Percentiles rank a stretch among this genome's conserved stretches.
Evolutionary conservation across 2,113 vertebrate genomes (phyloP).

Genomic region (Odobenus rosmarus): DNA sequence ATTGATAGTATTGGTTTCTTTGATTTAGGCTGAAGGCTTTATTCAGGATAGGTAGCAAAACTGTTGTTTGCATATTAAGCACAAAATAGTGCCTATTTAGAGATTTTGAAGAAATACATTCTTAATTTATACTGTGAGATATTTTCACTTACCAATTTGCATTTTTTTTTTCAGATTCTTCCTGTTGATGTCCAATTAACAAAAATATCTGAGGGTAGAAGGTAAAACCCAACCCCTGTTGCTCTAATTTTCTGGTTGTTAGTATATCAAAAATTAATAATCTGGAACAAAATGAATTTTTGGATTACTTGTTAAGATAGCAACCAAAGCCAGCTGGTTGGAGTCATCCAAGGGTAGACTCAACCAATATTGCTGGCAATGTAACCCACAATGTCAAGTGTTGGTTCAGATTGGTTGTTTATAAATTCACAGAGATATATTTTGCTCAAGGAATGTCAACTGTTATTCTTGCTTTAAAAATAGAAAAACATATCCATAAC

Average conservation of each 20-base stretch:
- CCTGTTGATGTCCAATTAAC: neutral
- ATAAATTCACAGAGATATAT: slow-evolving; percentile 60
- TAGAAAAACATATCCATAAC: slow-evolving; percentile 58
- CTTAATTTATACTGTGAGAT: slow-evolving; percentile 18
- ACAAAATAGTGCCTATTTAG: neutral
- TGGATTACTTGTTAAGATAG: slow-evolving; percentile 40
- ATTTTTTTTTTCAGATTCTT: neutral
- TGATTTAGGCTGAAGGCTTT: slow-evolving; percentile 51
- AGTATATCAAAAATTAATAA: slow-evolving; percentile 44
- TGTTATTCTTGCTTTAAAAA: slow-evolving; percentile 70
- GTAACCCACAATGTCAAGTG: slow-evolving; percentile 55
- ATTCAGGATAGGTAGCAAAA: slow-evolving; percentile 46
- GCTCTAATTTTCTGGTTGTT: slow-evolving; percentile 57
- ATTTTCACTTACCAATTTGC: slow-evolving; percentile 19
- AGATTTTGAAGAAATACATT: slow-evolving; percentile 37
- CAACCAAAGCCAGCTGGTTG: slow-evolving; percentile 64
- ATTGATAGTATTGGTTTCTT: slow-evolving; percentile 26
- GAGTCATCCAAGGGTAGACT: slow-evolving; percentile 59
- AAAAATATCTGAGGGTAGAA: slow-evolving; percentile 56
- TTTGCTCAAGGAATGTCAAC: slow-evolving; percentile 71
- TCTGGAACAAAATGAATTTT: neutral
- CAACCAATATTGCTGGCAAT: slow-evolving; percentile 49
- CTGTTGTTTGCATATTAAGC: neutral
- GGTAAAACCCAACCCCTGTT: neutral
- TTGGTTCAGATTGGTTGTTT: slow-evolving; percentile 70